Evolutionary conservation across 2,888 invertebrate genomes (phyloP), one percentile per base, ranked within the genome.

Genomic region (Drosophila hawaiiensis): DNA sequence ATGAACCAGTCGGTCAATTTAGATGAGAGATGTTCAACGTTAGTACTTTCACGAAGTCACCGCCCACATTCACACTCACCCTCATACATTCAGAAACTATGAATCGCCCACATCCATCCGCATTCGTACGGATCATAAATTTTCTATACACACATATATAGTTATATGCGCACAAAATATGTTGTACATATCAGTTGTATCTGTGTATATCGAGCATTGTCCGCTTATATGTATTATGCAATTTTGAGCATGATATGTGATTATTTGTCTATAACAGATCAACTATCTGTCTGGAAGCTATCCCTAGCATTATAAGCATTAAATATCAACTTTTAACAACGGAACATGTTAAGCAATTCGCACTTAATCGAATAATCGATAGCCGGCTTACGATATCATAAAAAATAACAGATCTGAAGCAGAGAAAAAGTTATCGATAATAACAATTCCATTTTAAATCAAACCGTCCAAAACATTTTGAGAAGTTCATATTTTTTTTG

Each of bases 1-100:
- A 75, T 84, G 72, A 58, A 75, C 66, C 63, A 63, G 63, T 58
- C 71, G 70, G 80, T 82, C 75, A 71, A 73, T 82, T 80, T 83
- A 56, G 66, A 78, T 70, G 65, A 66, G 56, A 82, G 49, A 83
- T 83, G 58, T 64, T 68, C 52, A 33, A 55, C 43, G 19, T 31
- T 49, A 25, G 53, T 41, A 64, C 43, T 68, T 37, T 37, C 28
- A 29, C n/a, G 52, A 47, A 63, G 58, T 28, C 50, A 28, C 53
- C 70, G 31, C 72, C 82, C 68, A 82, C 55, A 28, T 14, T 12
- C 28, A 28, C 54, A 54, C 50, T 52, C 28, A 56, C 39, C 29
- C 50, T 52, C 14, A 56, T 29, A 41, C n/a, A 66, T 39, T 47
- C 49, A 62, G 31, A 49, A 33, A 47, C 41, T 31, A 59, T 65